A percentile compares a stretch with the other conserved stretches of the same genome.
phyloP scores from a whole-genome alignment of 2,797 vertebrate genomes.

The Cynopterus sphinx region DNA sequence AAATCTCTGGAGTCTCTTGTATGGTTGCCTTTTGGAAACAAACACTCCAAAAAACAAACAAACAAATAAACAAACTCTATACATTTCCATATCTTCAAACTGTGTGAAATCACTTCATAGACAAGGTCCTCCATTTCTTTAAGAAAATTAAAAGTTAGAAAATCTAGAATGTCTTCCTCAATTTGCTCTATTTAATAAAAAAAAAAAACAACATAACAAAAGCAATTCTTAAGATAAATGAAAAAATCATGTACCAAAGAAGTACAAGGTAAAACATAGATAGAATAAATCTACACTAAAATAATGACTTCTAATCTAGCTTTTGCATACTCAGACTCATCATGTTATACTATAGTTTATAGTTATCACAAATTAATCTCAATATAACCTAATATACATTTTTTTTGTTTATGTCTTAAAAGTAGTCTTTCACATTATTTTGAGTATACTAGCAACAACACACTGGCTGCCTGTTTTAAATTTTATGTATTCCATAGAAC shows the following conservation, averaged over 20 bases:
- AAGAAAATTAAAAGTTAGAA: not conserved
- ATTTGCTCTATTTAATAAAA: not conserved
- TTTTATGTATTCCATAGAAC: not conserved
- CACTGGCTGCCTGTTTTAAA: not conserved
- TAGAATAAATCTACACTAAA: not conserved
- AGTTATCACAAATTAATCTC: constrained; percentile 11
- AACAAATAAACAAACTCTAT: too few species aligned
- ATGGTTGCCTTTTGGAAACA: not conserved
- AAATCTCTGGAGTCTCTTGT: not conserved
- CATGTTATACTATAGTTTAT: not conserved
- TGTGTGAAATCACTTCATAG: not conserved
- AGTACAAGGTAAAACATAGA: not conserved
- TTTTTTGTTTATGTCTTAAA: constrained; percentile 23
- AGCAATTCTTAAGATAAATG: constrained; percentile 8
- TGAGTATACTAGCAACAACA: not conserved
- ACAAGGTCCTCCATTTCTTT: not conserved
- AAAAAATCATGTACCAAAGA: not conserved
- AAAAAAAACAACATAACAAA: not conserved
- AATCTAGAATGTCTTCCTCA: not conserved
- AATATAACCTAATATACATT: not conserved
- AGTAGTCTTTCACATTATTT: not conserved
- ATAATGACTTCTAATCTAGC: constrained; percentile 12
- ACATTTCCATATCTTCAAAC: not conserved
- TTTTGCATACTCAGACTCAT: not conserved
- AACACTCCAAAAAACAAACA: not conserved